Base-by-base conservation (phyloP, 2,888 invertebrate genomes). In the Drosophila koepferae region DNA sequence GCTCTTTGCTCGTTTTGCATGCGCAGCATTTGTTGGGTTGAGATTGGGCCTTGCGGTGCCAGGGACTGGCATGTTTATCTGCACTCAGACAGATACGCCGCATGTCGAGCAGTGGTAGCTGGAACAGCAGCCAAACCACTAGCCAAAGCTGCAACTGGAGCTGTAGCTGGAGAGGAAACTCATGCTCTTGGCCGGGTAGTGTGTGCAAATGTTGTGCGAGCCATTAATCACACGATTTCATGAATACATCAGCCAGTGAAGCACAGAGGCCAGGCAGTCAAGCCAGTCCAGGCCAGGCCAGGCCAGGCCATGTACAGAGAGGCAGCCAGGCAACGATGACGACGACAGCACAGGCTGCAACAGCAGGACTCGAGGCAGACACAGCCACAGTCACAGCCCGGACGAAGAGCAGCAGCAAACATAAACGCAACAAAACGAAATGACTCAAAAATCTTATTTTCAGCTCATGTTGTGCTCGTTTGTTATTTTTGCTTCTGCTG, bases 151-250 rank as follows among this genome's bases (percentile, higher is more conserved):
- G 40, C 28, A 60, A 49, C 54, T 20, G 54, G 34, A 58, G 48
- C 55, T 28, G 54, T 16, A 55, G 62, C 38, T 43, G 63, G 40
- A 67, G 62, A 43, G 59, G 51, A 31, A 66, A 72, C 61, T 28
- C 48, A 62, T 54, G 63, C 55, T 67, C 58, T 53, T 64, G 71
- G 62, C 48, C 71, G 83, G 80, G 78, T 79, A 86, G 90, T 85
- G 89, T 91, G 91, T 92, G 91, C 89, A 92, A 92, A 92, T 91
- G 91, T 91, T 91, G 91, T 92, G 86, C 91, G 88, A 92, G 91
- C 92, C 92, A 92, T 92, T 92, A 92, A 92, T 92, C 92, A 92
- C 91, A 91, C 91, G 92, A 91, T 92, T 92, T 91, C 92, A 92
- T 91, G 92, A 92, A 92, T 92, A 92, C 92, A 92, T 92, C 91